Conservation (phyloP, 1,140 invertebrate species). For the Hyles euphorbiae region DNA sequence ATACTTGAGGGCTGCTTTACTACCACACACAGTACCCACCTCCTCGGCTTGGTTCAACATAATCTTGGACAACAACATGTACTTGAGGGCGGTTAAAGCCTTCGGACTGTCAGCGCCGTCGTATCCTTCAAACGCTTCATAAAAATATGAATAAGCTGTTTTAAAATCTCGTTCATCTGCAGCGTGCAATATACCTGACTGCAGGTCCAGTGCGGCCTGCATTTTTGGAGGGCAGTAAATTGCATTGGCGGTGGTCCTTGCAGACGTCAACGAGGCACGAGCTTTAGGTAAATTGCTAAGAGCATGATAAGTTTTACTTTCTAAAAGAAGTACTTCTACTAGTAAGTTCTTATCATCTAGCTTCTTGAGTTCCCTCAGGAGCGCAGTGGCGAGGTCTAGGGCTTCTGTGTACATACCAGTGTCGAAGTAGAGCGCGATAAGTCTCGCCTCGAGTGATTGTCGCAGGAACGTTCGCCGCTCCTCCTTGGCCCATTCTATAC, state of each 20-base stretch:
- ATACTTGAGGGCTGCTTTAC: slow-evolving; percentile 98
- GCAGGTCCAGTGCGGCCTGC: slow-evolving; percentile 96
- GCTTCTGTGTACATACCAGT: slow-evolving; percentile 93
- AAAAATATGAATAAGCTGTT: slow-evolving; percentile 99
- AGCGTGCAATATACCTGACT: slow-evolving; percentile 98
- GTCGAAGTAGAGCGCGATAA: slow-evolving; percentile 96
- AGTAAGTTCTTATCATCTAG: slow-evolving; percentile 99
- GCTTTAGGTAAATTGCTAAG: slow-evolving; percentile 98
- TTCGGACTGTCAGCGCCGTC: slow-evolving; percentile 95
- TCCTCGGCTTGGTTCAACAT: slow-evolving; percentile 98
- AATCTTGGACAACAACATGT: slow-evolving; percentile 99
- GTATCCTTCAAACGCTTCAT: slow-evolving; percentile 99
- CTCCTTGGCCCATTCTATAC: slow-evolving; percentile 99
- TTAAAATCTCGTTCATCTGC: slow-evolving; percentile 99
- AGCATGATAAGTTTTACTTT: slow-evolving; percentile 99
- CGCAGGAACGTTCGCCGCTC: slow-evolving; percentile 97
- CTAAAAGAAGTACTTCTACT: slow-evolving; percentile 96
- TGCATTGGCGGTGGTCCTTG: slow-evolving; percentile 98
- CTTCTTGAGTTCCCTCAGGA: slow-evolving; percentile 98
- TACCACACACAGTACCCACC: slow-evolving; percentile 95
- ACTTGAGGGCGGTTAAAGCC: slow-evolving; percentile 96
- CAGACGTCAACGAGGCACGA: slow-evolving; percentile 96
- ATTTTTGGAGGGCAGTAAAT: slow-evolving; percentile 99
- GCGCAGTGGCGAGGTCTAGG: slow-evolving; percentile 85
- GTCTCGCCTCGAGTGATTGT: slow-evolving; percentile 94